These are phyloP conservation scores for Anarrhichthys ocellatus DNA, from an alignment of 2,113 vertebrate genomes.

Conservation along the genomic window DNA sequence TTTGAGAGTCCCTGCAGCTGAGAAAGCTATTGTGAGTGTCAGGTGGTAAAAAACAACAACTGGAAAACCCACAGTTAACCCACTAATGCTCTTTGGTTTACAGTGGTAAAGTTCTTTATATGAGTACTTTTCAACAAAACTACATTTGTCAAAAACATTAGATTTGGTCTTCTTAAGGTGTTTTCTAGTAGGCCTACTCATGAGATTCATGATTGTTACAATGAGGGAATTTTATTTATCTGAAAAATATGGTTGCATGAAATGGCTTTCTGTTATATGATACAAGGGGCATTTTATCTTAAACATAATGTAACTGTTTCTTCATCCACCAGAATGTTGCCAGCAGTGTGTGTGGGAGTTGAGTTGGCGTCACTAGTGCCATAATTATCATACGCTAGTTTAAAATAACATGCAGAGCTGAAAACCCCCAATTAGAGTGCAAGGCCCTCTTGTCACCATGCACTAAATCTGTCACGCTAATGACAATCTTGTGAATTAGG, in stretches of 20 bases:
- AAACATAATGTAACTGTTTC: conserved; percentile 39
- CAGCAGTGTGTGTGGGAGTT: conserved; percentile 66
- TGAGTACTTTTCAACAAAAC: not conserved
- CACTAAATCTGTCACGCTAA: conserved; percentile 76
- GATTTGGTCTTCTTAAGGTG: not conserved
- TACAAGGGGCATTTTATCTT: conserved; percentile 40
- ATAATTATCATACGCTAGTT: conserved; percentile 63
- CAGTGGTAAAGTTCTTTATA: not conserved
- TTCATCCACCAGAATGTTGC: conserved; percentile 44
- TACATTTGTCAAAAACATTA: not conserved
- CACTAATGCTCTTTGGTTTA: conserved; percentile 12
- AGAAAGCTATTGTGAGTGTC: conserved; percentile 38
- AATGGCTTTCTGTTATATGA: conserved; percentile 39
- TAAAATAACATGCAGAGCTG: conserved; percentile 67
- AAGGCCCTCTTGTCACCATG: conserved; percentile 62
- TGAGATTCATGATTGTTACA: not conserved
- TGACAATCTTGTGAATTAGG: conserved; percentile 70
- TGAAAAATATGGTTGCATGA: conserved; percentile 15
- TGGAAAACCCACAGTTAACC: conserved; percentile 53
- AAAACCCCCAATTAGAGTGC: conserved; percentile 73
- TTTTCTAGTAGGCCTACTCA: not conserved
- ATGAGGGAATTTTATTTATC: not conserved
- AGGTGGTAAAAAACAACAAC: conserved; percentile 53
- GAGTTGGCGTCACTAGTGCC: conserved; percentile 68
- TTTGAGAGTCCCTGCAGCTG: conserved; percentile 46